Evolutionary conservation across 2,888 invertebrate species (phyloP), one percentile per base, ranked within the genome.

Genomic region (Baronia brevicornis): DNA sequence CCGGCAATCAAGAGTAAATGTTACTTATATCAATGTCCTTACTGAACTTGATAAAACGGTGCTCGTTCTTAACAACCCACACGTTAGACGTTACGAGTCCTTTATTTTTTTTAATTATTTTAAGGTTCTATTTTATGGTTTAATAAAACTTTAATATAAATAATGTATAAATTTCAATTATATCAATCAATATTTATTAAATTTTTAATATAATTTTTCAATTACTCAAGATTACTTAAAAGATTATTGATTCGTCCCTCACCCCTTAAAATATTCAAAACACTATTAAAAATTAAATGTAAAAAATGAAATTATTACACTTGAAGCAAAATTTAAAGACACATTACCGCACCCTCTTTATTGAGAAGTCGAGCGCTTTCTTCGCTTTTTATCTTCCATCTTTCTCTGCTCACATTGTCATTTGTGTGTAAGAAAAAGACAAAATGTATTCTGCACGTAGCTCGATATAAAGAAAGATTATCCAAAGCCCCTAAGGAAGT

Each of bases 381-480:
- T 70, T 74, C 60, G 59, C 60, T 54, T 46, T 49, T 48, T 49
- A 44, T 57, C 25, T 46, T 46, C 52, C 41, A 40, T 70, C 64
- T 50, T 56, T 56, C 39, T 71, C 47, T 33, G n/a, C 38, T 51
- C 17, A 32, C 26, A 6, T 37, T 29, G 35, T 39, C 39, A 37
- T 28, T 28, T 28, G 28, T 26, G 43, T 26, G 63, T 41, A 31
- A 39, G 62, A 77, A 46, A 39, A 56, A 45, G 67, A 74, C 39
- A 41, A 46, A 31, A 48, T 51, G 55, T 65, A 68, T 69, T 58
- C 64, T 65, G 60, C 66, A 69, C 68, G 63, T 69, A 72, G 70
- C 70, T 69, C 74, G 75, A 78, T 84, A 84, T 84, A 84, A 84
- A 84, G 85, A 85, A 84, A 84, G 85, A 84, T 85, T 84, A 84